Evolutionary conservation across 1,140 invertebrate species (phyloP).

Genomic region (Leguminivora glycinivorella): DNA sequence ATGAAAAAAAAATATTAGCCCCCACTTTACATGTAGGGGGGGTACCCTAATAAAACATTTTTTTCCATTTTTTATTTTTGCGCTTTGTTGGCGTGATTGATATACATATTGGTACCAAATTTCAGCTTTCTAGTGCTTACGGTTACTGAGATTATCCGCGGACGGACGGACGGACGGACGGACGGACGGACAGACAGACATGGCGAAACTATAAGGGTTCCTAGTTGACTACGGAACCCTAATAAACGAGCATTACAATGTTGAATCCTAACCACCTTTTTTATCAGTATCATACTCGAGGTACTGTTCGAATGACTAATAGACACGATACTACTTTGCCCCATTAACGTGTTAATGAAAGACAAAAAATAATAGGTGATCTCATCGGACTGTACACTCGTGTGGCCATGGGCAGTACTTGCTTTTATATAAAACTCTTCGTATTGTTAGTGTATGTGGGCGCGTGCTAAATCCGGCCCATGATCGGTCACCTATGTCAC

Average conservation of each 20-base stretch:
- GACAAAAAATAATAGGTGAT: slow-evolving; percentile 54
- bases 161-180: no score
- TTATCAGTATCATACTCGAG: slow-evolving; percentile 12
- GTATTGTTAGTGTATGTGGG: slow-evolving; percentile 36
- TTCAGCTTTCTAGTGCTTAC: no score
- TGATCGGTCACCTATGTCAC: slow-evolving; percentile 33
- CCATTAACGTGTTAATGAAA: slow-evolving; percentile 45
- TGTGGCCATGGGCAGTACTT: slow-evolving; percentile 34
- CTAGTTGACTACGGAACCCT: no score
- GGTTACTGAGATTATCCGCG: no score
- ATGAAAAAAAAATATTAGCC: no score
- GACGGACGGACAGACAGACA: no score
- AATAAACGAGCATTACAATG: slow-evolving; percentile 8
- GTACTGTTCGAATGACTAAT: slow-evolving; percentile 21
- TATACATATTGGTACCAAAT: no score
- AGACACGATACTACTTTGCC: slow-evolving; percentile 23
- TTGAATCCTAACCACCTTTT: slow-evolving; percentile 23
- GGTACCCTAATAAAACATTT: no score
- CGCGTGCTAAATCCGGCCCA: slow-evolving; percentile 39
- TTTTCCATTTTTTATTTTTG: no score
- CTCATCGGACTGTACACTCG: slow-evolving; percentile 38
- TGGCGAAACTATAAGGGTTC: no score
- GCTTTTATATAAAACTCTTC: slow-evolving; percentile 23
- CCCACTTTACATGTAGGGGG: no score
- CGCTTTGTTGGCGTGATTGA: no score